A percentile compares a stretch with the other conserved stretches of the same genome.
Conservation (phyloP, 2,888 invertebrate genomes). For the Drosophila paucipuncta region DNA sequence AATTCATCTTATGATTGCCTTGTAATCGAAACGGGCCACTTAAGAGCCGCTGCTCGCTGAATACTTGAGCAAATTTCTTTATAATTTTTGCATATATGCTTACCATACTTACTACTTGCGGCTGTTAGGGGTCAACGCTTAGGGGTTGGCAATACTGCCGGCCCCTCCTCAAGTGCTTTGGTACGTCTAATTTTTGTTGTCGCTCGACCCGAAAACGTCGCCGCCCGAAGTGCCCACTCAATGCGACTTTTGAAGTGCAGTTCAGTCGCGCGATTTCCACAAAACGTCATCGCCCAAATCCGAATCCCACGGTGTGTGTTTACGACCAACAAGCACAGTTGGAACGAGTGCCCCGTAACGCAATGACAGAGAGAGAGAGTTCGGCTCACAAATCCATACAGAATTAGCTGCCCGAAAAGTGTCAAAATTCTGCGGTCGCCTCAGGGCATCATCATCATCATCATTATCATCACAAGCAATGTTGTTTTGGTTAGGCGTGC, state of each 20-base stretch:
- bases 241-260: constrained; percentile 68
- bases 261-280: constrained; percentile 39
- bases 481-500: constrained; percentile 35
- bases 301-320: constrained; percentile 85
- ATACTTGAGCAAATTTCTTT: constrained; percentile 64
- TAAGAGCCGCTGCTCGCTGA: constrained; percentile 60
- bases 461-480: constrained; percentile 1
- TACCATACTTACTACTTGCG: constrained; percentile 35
- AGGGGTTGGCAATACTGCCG: constrained; percentile 52
- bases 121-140: constrained; percentile 58
- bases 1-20: constrained; percentile 61
- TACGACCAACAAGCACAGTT: constrained; percentile 84
- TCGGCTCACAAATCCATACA: constrained; percentile 2
- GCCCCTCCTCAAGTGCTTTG: constrained; percentile 51
- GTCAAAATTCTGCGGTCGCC: constrained; percentile 62
- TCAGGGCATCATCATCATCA: constrained; percentile 43
- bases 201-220: constrained; percentile 74
- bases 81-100: constrained; percentile 49
- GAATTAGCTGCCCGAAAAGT: constrained; percentile 69
- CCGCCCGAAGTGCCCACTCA: constrained; percentile 73
- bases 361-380: neutral
- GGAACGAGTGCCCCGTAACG: constrained; percentile 52
- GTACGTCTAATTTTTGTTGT: constrained; percentile 73
- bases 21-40: constrained; percentile 83
- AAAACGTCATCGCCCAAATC: constrained; percentile 20